These are phyloP conservation scores for Tiphia femorata DNA, from an alignment of 2,888 invertebrate genomes.

Conservation along the genomic window DNA sequence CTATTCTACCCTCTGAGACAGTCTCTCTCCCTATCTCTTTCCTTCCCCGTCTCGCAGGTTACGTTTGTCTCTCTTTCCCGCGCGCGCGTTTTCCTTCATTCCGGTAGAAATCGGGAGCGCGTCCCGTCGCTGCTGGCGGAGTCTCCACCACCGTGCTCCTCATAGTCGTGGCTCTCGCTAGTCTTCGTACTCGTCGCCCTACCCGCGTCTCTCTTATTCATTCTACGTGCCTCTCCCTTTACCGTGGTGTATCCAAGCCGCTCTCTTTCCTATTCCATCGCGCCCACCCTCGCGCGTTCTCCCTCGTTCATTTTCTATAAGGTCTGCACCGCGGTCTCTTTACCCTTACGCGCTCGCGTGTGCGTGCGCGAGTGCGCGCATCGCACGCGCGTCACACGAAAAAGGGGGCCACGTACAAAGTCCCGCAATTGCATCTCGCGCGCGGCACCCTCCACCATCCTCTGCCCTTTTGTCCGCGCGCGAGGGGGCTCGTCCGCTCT, in stretches of 20 bases:
- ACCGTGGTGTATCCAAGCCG: neutral
- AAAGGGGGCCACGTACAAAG: no score
- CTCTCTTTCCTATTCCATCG: neutral
- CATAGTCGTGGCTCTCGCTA: no score
- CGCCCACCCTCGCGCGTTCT: neutral
- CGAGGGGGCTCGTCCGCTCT: no score
- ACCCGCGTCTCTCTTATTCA: neutral
- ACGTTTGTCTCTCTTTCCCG: neutral
- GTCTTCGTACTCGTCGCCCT: no score
- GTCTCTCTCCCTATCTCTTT: neutral
- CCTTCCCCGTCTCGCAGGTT: neutral
- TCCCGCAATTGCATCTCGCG: neutral
- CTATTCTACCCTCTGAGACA: neutral
- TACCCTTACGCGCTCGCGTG: neutral
- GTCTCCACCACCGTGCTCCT: no score
- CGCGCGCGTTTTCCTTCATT: neutral
- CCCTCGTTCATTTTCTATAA: conserved; percentile 13
- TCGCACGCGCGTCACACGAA: neutral
- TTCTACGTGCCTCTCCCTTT: neutral
- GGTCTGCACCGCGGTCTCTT: conserved; percentile 12
- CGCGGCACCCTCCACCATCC: no score
- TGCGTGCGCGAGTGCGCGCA: neutral
- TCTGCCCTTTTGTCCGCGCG: no score
- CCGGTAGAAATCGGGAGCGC: neutral
- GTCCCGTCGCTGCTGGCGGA: no score